Evolutionary conservation across 2,113 vertebrate genomes (phyloP).

Genomic region (Oreotrochilus melanogaster): DNA sequence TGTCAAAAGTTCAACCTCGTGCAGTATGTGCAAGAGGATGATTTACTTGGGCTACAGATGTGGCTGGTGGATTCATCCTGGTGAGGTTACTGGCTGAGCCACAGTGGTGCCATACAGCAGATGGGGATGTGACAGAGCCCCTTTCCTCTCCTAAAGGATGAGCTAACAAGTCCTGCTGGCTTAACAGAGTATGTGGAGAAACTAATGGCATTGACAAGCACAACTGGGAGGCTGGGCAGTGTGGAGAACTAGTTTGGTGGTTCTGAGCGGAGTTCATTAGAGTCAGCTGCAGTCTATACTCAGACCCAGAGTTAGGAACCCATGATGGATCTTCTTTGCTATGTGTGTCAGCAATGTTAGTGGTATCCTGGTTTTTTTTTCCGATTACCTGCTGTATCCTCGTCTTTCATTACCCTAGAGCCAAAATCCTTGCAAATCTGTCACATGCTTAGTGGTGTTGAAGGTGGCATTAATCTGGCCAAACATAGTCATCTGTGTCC

Average conservation of each 20-base stretch:
- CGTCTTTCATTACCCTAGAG: background rate
- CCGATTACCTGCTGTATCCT: background rate
- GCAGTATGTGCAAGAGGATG: background rate
- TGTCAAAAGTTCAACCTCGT: background rate
- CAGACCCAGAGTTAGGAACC: background rate
- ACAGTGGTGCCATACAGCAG: background rate
- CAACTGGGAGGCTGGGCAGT: accelerated
- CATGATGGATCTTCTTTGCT: background rate
- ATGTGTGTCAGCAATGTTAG: accelerated
- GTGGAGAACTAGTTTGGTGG: background rate
- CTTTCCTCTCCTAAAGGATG: background rate
- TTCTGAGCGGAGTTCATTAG: background rate
- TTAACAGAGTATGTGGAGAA: background rate
- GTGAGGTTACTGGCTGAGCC: background rate
- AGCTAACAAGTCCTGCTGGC: background rate
- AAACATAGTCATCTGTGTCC: background rate
- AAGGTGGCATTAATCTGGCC: background rate
- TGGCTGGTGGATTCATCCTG: background rate
- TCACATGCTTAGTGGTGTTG: background rate
- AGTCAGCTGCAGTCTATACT: background rate
- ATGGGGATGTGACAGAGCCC: too few relatives aligned
- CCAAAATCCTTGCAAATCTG: background rate
- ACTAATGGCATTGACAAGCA: background rate
- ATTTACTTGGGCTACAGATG: background rate
- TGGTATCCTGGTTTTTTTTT: background rate